Conservation (phyloP, 2,888 invertebrate genomes). For the Synanthedon tipuliformis region DNA sequence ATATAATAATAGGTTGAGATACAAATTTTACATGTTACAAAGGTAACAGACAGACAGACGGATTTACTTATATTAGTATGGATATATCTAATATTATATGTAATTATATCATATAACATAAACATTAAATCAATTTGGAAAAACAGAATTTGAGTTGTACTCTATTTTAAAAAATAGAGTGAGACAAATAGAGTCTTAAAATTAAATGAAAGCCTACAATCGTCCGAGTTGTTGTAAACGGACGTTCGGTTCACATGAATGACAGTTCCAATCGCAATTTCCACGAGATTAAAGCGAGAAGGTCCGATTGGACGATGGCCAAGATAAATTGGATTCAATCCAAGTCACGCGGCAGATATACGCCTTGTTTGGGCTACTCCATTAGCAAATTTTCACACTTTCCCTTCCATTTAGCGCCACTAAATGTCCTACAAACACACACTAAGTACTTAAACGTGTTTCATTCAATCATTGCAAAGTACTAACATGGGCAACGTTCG, state of each 20-base stretch:
- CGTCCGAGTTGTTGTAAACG: neutral
- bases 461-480: too few relatives aligned
- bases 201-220: neutral
- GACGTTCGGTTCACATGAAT: constrained; percentile 15
- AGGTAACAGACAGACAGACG: too few relatives aligned
- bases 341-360: constrained; percentile 29
- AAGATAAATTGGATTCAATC: constrained; percentile 33
- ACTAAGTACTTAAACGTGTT: neutral
- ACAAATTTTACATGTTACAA: too few relatives aligned
- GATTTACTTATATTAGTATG: too few relatives aligned
- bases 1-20: too few relatives aligned
- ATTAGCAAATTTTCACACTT: constrained; percentile 35
- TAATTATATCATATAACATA: too few relatives aligned
- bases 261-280: constrained; percentile 22
- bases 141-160: too few relatives aligned
- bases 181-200: too few relatives aligned
- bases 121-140: too few relatives aligned
- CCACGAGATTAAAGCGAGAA: constrained; percentile 30
- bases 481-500: too few relatives aligned
- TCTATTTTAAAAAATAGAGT: too few relatives aligned
- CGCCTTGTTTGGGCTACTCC: constrained; percentile 31
- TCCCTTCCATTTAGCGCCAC: neutral
- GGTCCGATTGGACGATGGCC: constrained; percentile 36
- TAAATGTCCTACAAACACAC: neutral
- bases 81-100: too few relatives aligned